Percentiles rank a stretch among this genome's conserved stretches.
phyloP scores from a whole-genome alignment of 1,140 invertebrate species.

The Piezodorus guildinii region DNA sequence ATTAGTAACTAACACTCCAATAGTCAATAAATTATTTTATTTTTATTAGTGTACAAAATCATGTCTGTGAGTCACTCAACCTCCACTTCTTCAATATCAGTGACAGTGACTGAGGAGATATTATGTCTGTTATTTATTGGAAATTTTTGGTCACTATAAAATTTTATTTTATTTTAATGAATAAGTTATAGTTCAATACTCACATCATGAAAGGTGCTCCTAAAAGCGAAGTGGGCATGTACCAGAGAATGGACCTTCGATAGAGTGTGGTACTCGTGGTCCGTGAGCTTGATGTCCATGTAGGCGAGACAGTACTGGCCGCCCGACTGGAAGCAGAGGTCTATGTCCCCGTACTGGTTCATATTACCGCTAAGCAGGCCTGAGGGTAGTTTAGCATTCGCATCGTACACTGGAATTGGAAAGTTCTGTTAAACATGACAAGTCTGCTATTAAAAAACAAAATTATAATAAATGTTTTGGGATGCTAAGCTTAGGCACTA shows the following conservation, averaged over 20 bases:
- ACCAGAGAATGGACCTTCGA: slow-evolving; percentile 42
- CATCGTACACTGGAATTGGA: slow-evolving; percentile 46
- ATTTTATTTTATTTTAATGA: neutral
- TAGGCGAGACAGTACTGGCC: slow-evolving; percentile 51
- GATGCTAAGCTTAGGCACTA: no score
- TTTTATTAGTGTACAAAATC: no score
- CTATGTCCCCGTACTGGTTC: slow-evolving; percentile 50
- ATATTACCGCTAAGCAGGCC: slow-evolving; percentile 50
- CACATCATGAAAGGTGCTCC: slow-evolving; percentile 49
- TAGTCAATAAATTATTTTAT: no score
- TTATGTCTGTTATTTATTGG: no score
- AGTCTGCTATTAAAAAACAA: no score
- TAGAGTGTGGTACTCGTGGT: slow-evolving; percentile 38
- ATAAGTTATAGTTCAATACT: slow-evolving; percentile 32
- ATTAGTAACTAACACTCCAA: no score
- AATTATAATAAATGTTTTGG: no score
- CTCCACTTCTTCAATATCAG: no score
- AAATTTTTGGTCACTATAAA: no score
- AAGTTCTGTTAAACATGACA: no score
- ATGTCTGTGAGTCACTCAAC: no score
- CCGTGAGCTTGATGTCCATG: slow-evolving; percentile 39
- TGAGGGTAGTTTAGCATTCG: slow-evolving; percentile 47
- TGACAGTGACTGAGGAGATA: no score
- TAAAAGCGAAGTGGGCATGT: slow-evolving; percentile 49
- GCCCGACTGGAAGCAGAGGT: slow-evolving; percentile 44